Conservation (phyloP, 2,113 vertebrate genomes). For the Ptychochromis oligacanthus region DNA sequence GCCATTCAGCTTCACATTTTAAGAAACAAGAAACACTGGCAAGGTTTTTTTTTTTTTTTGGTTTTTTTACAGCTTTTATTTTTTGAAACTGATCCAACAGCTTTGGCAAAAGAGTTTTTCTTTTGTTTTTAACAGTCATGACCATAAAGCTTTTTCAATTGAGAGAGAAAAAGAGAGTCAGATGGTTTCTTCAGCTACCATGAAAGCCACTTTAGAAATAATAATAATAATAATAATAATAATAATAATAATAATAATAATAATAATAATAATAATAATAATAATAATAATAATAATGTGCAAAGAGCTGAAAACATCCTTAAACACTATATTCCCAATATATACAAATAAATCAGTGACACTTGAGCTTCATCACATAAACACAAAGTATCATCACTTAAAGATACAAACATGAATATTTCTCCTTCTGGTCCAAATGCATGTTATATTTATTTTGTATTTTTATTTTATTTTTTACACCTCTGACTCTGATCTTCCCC, state of each 20-base stretch:
- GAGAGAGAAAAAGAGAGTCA: background rate
- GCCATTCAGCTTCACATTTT: too few species aligned
- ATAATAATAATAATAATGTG: background rate
- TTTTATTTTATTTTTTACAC: background rate
- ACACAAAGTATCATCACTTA: conserved; percentile 15
- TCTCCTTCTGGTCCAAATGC: conserved; percentile 12
- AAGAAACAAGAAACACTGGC: background rate
- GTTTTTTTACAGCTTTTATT: conserved; percentile 15
- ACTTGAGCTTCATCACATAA: conserved; percentile 4
- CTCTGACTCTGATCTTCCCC: background rate
- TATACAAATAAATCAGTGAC: conserved; percentile 52
- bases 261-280: conserved; percentile 2
- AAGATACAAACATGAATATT: conserved; percentile 9
- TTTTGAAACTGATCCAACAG: conserved; percentile 8
- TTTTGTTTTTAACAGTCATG: conserved; percentile 58
- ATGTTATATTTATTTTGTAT: background rate
- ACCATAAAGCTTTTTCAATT: conserved; percentile 48
- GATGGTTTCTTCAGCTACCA: conserved; percentile 43
- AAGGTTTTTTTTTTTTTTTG: background rate
- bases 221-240: conserved; percentile 17
- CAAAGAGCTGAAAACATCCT: background rate
- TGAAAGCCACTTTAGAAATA: background rate
- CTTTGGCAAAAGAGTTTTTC: conserved; percentile 21
- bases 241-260: background rate
- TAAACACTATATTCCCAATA: conserved; percentile 3